These are phyloP conservation scores for Petrocephalus schoutedeni DNA, from an alignment of 2,797 vertebrate species.

Conservation along the genomic window DNA sequence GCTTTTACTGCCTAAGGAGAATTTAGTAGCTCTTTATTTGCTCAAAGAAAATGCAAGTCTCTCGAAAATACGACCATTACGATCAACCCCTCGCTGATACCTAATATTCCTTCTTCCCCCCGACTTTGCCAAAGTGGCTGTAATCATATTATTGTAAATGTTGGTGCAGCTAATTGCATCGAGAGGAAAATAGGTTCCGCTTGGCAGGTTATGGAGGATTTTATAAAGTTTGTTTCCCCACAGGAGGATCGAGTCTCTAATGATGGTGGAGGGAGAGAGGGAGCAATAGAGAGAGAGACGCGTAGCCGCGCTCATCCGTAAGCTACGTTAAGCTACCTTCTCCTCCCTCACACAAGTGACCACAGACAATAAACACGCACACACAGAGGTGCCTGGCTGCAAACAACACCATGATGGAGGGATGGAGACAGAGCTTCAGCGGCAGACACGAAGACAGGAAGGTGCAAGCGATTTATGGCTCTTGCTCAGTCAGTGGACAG, in stretches of 20 bases:
- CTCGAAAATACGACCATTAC: slow-evolving; percentile 94
- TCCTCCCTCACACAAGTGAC: neutral
- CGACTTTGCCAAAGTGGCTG: slow-evolving; percentile 96
- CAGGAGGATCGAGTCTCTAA: slow-evolving; percentile 78
- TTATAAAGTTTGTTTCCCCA: slow-evolving; percentile 90
- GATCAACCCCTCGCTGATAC: slow-evolving; percentile 99
- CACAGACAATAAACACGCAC: neutral
- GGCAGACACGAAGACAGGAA: slow-evolving; percentile 25
- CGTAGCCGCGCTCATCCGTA: neutral
- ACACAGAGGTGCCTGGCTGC: neutral
- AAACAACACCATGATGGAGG: neutral
- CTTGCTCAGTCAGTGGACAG: neutral
- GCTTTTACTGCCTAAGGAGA: slow-evolving; percentile 98
- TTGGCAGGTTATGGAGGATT: slow-evolving; percentile 85
- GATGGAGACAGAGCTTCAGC: slow-evolving; percentile 41
- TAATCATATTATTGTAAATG: slow-evolving; percentile 99
- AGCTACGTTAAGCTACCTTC: neutral
- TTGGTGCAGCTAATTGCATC: slow-evolving; percentile 98
- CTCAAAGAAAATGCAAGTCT: slow-evolving; percentile 98
- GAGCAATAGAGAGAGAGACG: slow-evolving; percentile 20
- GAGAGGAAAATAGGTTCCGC: slow-evolving; percentile 97
- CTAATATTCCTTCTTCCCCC: slow-evolving; percentile 93
- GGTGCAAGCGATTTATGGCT: neutral
- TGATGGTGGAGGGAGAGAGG: slow-evolving; percentile 61
- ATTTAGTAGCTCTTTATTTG: slow-evolving; percentile 98